Evolutionary conservation across 2,797 vertebrate species (phyloP), one percentile per base, ranked within the genome.

Genomic region (Alosa sapidissima): DNA sequence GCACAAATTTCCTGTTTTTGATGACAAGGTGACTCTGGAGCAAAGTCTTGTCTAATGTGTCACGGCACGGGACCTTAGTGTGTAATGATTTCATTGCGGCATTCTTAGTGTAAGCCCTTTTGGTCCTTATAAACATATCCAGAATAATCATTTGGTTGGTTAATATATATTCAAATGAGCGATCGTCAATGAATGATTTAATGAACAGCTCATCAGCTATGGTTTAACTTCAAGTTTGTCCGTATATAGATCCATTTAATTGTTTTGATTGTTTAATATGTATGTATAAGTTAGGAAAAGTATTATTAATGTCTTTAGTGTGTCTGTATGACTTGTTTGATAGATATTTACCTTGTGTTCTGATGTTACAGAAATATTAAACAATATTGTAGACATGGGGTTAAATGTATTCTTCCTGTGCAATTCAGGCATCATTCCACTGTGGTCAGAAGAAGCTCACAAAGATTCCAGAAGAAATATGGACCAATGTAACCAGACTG

Each of bases 1-100:
- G 85, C 89, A 91, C 85, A 90, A 84, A 89, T 91, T 93, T 94
- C 93, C 93, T 94, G 92, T 92, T 95, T 90, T 93, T 90, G 87
- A 82, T 88, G 81, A 90, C 87, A 87, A 84, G 78, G 51, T 91
- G 87, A 87, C 89, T 87, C 82, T 52, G 86, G 84, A 88, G 84
- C 85, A 88, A 87, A 86, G 62, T 90, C 88, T 48, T 52, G 41
- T 62, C 81, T 65, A 58, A 72, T 24, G 75, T 49, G 33, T 48
- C 48, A 52, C 8, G 4, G 33, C 84, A 83, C 14, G n/a, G 36
- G 52, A 60, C 9, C 55, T 81, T 14, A 4, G 47, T 47, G 72
- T 36, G 36, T 45, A 78, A 78, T 47, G 72, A 45, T 78, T 78
- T 1, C 60, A 78, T 47, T 21, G 41, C 1, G 72, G 1, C 72